Evolutionary conservation across 2,888 invertebrate genomes (phyloP).

Genomic region (Hypolimnas misippus): DNA sequence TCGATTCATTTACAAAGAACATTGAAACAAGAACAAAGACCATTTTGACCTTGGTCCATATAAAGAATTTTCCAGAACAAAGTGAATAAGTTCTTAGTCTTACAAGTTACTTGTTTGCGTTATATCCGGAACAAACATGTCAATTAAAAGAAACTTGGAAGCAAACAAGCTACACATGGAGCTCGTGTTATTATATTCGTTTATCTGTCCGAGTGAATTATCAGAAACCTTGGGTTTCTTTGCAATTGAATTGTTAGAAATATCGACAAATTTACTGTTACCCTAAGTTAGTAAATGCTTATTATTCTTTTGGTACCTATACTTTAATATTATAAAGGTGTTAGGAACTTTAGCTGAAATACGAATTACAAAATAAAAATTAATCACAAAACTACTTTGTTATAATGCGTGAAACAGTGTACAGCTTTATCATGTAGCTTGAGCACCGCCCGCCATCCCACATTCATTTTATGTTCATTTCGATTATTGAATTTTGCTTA

Average conservation of each 20-base stretch:
- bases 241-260: neutral
- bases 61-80: neutral
- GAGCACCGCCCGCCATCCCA: too few relatives aligned
- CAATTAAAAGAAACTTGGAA: conserved; percentile 1
- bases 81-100: neutral
- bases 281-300: neutral
- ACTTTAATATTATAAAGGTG: too few relatives aligned
- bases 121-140: conserved; percentile 9
- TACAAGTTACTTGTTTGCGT: neutral
- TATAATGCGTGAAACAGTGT: too few relatives aligned
- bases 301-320: too few relatives aligned
- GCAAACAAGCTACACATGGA: neutral
- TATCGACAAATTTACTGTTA: neutral
- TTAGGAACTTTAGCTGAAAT: too few relatives aligned
- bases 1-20: neutral
- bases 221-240: neutral
- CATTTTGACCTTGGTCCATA: neutral
- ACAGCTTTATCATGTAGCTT: too few relatives aligned
- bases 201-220: neutral
- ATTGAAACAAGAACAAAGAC: neutral
- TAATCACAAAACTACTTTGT: too few relatives aligned
- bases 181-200: neutral
- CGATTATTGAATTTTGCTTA: too few relatives aligned
- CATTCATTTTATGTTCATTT: too few relatives aligned
- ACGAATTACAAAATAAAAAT: too few relatives aligned